Percentiles rank a stretch among this genome's conserved stretches.
Evolutionary conservation across 2,113 vertebrate species (phyloP).

Genomic region (Pseudolaguvia tuberculata): DNA sequence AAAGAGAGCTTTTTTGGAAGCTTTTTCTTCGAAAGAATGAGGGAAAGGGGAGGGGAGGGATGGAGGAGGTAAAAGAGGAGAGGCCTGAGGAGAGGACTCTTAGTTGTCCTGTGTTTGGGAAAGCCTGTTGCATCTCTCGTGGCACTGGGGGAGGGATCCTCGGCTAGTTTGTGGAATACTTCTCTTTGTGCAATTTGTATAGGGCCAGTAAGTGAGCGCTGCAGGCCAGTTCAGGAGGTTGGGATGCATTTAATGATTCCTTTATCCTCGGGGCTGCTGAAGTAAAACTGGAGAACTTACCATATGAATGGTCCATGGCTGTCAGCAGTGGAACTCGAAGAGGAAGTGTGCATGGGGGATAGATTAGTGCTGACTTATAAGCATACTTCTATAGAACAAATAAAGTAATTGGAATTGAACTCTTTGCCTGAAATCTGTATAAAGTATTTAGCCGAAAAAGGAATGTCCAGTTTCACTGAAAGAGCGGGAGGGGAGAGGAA

Average conservation of each 20-base stretch:
- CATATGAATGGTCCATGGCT: slow-evolving; percentile 33
- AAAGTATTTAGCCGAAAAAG: neutral
- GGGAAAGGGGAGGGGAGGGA: slow-evolving; percentile 54
- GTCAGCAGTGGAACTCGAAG: slow-evolving; percentile 19
- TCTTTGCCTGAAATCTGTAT: neutral
- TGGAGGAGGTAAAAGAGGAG: slow-evolving; percentile 45
- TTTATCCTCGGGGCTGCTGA: slow-evolving; percentile 41
- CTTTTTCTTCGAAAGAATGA: slow-evolving; percentile 35
- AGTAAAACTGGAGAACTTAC: slow-evolving; percentile 39
- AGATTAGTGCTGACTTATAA: slow-evolving; percentile 13
- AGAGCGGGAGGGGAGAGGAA: neutral
- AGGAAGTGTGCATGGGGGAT: slow-evolving; percentile 30
- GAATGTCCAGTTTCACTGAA: slow-evolving; percentile 9
- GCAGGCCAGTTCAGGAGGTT: slow-evolving; percentile 41
- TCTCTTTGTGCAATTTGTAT: slow-evolving; percentile 45
- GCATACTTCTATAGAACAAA: slow-evolving; percentile 11
- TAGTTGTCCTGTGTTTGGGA: slow-evolving; percentile 68
- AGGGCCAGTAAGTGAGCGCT: slow-evolving; percentile 37
- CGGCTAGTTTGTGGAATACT: slow-evolving; percentile 40
- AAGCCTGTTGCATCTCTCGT: slow-evolving; percentile 52
- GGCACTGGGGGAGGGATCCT: slow-evolving; percentile 24
- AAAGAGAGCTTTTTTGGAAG: slow-evolving; percentile 26
- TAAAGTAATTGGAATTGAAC: neutral
- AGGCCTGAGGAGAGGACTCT: slow-evolving; percentile 44
- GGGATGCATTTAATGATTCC: slow-evolving; percentile 50